These are phyloP conservation scores for Apus apus DNA, from an alignment of 2,113 vertebrate genomes.

Conservation along the genomic window DNA sequence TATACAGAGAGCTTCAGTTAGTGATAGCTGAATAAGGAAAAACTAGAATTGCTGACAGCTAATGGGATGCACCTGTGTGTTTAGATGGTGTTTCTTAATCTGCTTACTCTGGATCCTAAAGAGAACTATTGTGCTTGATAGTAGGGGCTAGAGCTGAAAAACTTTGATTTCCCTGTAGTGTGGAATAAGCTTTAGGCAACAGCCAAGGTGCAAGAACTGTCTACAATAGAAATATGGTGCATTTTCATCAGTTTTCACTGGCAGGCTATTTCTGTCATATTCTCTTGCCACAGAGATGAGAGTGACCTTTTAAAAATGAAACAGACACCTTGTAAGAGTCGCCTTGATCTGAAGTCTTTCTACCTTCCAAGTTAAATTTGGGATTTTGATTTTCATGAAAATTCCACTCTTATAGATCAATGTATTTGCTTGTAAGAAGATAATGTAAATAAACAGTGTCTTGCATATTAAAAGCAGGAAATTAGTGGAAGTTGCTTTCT, in stretches of 20 bases:
- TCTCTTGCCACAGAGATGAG: not conserved
- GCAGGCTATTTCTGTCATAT: not conserved
- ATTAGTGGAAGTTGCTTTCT: not conserved
- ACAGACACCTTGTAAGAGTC: not conserved
- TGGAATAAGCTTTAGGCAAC: not conserved
- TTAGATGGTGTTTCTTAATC: not conserved
- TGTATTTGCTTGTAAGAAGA: not conserved
- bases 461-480: not conserved
- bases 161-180: not conserved
- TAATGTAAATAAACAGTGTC: not conserved
- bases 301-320: not conserved
- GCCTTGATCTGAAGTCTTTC: not conserved
- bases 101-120: not conserved
- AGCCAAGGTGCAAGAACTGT: not conserved
- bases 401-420: not conserved
- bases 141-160: not conserved
- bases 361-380: not conserved
- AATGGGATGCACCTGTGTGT: not conserved
- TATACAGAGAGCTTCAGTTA: slow-evolving; percentile 9
- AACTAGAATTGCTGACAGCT: not conserved
- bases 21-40: not conserved
- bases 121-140: not conserved
- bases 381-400: not conserved
- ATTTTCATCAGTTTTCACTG: not conserved
- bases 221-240: not conserved